phyloP scores from a whole-genome alignment of 2,888 invertebrate genomes.

The Digitonthophagus gazella region DNA sequence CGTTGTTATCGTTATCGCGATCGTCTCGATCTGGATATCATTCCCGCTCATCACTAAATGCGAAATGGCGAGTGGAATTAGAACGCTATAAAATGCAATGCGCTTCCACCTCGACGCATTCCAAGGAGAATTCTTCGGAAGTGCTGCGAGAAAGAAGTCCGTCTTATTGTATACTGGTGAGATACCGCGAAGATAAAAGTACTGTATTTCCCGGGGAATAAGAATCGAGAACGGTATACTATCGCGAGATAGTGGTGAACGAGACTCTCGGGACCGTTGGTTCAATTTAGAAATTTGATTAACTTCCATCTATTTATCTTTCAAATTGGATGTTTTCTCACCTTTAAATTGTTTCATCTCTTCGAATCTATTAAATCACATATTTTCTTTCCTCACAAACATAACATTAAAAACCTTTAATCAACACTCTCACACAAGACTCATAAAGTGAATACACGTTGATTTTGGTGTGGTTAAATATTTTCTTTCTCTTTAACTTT shows the following conservation, averaged over 20 bases:
- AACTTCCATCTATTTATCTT: too few relatives aligned
- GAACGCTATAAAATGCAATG: background rate
- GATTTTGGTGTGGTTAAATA: too few relatives aligned
- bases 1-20: constrained; percentile 8
- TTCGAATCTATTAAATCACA: too few relatives aligned
- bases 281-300: background rate
- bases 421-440: too few relatives aligned
- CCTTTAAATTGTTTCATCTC: too few relatives aligned
- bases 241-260: background rate
- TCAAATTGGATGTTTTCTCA: too few relatives aligned
- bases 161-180: background rate
- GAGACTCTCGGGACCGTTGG: background rate
- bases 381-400: too few relatives aligned
- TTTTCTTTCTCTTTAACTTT: too few relatives aligned
- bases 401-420: too few relatives aligned
- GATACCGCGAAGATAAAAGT: background rate
- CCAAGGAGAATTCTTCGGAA: background rate
- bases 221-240: background rate
- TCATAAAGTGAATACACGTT: too few relatives aligned
- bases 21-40: background rate
- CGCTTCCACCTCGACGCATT: background rate
- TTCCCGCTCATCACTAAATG: background rate
- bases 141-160: background rate
- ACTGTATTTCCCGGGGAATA: background rate
- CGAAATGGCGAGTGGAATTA: background rate